phyloP scores from a whole-genome alignment of 2,797 vertebrate species.

The Xenopus petersii region DNA sequence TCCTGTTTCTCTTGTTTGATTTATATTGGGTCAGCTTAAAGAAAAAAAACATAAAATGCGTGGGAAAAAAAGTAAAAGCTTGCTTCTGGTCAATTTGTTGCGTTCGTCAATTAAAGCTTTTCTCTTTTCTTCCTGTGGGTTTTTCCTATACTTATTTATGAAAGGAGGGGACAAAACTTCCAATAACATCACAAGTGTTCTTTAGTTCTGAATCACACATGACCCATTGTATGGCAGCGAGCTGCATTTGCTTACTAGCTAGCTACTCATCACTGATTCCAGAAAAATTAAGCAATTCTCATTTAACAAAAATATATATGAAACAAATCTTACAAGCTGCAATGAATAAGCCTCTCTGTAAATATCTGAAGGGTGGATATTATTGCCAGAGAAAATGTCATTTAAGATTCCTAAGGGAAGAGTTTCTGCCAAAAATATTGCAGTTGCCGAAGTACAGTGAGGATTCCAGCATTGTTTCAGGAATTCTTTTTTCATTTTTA shows the following conservation, averaged over 20 bases:
- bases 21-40: slow-evolving; percentile 26
- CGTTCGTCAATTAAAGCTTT: slow-evolving; percentile 49
- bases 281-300: not conserved
- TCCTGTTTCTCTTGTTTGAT: slow-evolving; percentile 51
- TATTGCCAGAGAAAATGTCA: not conserved
- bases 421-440: not conserved
- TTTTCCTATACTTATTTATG: slow-evolving; percentile 51
- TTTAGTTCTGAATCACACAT: slow-evolving; percentile 30
- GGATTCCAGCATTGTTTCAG: too few relatives aligned
- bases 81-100: slow-evolving; percentile 42
- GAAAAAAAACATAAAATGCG: slow-evolving; percentile 46
- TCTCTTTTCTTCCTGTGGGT: slow-evolving; percentile 54
- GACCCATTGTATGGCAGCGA: slow-evolving; percentile 7
- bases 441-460: not conserved
- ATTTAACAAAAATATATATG: not conserved
- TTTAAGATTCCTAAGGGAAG: not conserved
- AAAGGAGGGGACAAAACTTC: slow-evolving; percentile 55
- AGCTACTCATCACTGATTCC: slow-evolving; percentile 6
- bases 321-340: not conserved
- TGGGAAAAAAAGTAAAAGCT: slow-evolving; percentile 60
- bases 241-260: not conserved
- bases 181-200: slow-evolving; percentile 59
- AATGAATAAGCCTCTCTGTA: not conserved
- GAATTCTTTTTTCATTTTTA: too few relatives aligned
- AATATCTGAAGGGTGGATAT: too few relatives aligned